These are phyloP conservation scores for Pegoplata infirma DNA, from an alignment of 2,888 invertebrate genomes.

Conservation along the genomic window DNA sequence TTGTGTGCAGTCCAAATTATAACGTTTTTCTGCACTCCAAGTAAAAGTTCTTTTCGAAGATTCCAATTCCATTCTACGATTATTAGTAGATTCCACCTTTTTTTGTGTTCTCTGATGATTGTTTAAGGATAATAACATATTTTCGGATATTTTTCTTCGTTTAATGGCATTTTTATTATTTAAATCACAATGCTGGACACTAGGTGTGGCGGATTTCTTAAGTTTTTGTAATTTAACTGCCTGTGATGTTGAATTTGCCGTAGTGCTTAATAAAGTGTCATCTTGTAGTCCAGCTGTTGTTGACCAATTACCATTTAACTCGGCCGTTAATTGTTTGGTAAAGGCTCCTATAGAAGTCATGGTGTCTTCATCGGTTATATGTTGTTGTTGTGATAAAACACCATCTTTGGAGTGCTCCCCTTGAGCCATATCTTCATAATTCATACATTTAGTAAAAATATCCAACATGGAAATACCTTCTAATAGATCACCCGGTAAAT, in stretches of 20 bases:
- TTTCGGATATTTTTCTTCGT: constrained; percentile 82
- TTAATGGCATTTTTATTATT: constrained; percentile 80
- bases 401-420: constrained; percentile 78
- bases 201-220: constrained; percentile 64
- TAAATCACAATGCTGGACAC: constrained; percentile 70
- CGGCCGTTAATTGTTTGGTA: constrained; percentile 68
- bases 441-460: constrained; percentile 86
- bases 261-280: constrained; percentile 73
- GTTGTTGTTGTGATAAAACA: constrained; percentile 69
- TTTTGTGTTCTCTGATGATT: constrained; percentile 68
- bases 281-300: constrained; percentile 72
- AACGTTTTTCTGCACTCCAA: constrained; percentile 76
- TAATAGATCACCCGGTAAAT: constrained; percentile 88
- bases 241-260: constrained; percentile 82
- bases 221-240: constrained; percentile 77
- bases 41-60: constrained; percentile 70
- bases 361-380: constrained; percentile 70
- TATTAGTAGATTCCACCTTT: constrained; percentile 58
- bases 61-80: constrained; percentile 69
- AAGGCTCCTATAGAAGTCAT: constrained; percentile 70
- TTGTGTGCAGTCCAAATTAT: constrained; percentile 68
- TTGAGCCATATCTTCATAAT: constrained; percentile 82
- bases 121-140: constrained; percentile 73
- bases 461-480: constrained; percentile 93
- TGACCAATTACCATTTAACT: constrained; percentile 71